These are phyloP conservation scores for Hydrotaea cyrtoneurina DNA, from an alignment of 2,888 invertebrate species.

Conservation along the genomic window DNA sequence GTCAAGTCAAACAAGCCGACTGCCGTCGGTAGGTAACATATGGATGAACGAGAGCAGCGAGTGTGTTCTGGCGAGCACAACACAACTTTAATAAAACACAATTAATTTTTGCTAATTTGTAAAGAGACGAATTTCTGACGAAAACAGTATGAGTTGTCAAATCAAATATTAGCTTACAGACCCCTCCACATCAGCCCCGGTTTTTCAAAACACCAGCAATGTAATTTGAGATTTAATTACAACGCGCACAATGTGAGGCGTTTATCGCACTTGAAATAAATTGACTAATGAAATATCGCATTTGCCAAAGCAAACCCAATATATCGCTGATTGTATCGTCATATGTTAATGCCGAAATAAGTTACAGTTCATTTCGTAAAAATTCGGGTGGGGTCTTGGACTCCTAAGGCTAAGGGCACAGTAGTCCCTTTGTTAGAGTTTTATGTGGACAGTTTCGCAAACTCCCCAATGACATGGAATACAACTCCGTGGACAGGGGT, in stretches of 20 bases:
- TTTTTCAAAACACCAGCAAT: neutral
- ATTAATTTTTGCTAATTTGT: conserved; percentile 38
- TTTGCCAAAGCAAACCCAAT: neutral
- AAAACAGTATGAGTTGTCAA: neutral
- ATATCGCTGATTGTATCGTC: no score
- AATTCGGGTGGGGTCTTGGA: no score
- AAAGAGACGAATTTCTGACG: neutral
- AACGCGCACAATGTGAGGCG: neutral
- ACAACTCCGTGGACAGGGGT: no score
- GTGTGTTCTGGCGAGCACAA: neutral
- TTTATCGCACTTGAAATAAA: conserved; percentile 3
- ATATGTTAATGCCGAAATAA: no score
- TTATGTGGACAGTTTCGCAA: no score
- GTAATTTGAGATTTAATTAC: neutral
- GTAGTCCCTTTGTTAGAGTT: no score
- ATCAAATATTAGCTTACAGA: neutral
- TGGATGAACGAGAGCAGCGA: neutral
- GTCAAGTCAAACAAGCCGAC: neutral
- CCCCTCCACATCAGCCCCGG: neutral
- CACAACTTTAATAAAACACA: conserved; percentile 29
- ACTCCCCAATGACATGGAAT: no score
- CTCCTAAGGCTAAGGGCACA: no score
- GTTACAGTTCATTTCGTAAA: no score
- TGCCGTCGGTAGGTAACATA: neutral
- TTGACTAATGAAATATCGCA: conserved; percentile 1